Evolutionary conservation across 2,888 invertebrate genomes (phyloP).

Genomic region (Agonopterix arenella): DNA sequence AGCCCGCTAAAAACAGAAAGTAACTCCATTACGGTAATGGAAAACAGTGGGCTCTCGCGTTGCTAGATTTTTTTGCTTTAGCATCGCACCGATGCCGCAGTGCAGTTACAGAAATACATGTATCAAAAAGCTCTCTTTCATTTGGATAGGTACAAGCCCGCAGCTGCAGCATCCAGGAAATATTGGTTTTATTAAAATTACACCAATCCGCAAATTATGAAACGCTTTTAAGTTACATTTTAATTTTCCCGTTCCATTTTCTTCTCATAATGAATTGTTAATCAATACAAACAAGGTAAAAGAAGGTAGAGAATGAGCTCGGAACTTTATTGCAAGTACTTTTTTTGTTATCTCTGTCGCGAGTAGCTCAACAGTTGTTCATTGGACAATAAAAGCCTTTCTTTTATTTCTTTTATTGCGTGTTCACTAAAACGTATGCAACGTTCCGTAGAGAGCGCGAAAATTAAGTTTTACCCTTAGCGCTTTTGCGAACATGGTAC

Average conservation of each 20-base stretch:
- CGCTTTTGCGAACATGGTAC: slow-evolving; percentile 7
- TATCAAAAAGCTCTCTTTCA: slow-evolving; percentile 65
- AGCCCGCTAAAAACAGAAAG: slow-evolving; percentile 37
- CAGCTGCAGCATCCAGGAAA: slow-evolving; percentile 40
- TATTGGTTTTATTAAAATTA: slow-evolving; percentile 57
- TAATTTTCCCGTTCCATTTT: too few relatives aligned
- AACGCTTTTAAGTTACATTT: slow-evolving; percentile 6
- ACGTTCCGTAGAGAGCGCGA: slow-evolving; percentile 32
- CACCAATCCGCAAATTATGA: slow-evolving; percentile 44
- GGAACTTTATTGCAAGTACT: slow-evolving; percentile 5
- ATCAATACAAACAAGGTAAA: too few relatives aligned
- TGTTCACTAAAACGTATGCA: slow-evolving; percentile 39
- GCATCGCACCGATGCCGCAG: slow-evolving; percentile 54
- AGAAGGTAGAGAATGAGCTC: neutral
- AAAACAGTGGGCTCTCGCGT: slow-evolving; percentile 61
- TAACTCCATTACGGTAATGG: slow-evolving; percentile 68
- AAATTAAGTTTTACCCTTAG: slow-evolving; percentile 39
- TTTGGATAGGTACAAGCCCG: slow-evolving; percentile 37
- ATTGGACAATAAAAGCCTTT: slow-evolving; percentile 29
- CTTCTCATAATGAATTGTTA: too few relatives aligned
- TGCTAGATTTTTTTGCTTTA: slow-evolving; percentile 43
- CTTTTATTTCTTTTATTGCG: slow-evolving; percentile 38
- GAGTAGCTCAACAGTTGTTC: slow-evolving; percentile 9
- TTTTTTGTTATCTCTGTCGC: slow-evolving; percentile 5
- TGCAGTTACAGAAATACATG: slow-evolving; percentile 66